A percentile compares a stretch with the other conserved stretches of the same genome.
Conservation (phyloP, 2,888 invertebrate genomes). For the Sarcophaga subvicina region DNA sequence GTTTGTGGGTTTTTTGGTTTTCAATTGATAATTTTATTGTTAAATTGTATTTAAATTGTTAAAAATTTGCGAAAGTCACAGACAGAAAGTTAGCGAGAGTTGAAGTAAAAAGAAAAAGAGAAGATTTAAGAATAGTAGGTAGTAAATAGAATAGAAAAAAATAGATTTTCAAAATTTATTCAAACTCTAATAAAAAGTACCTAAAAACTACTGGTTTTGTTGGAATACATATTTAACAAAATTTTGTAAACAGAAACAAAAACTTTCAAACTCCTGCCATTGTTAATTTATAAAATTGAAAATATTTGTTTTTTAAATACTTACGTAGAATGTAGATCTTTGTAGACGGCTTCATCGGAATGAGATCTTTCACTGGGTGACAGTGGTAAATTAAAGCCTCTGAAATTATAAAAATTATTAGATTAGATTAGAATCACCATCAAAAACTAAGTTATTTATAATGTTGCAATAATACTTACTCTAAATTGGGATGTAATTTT, state of each 20-base stretch:
- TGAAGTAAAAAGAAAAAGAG: slow-evolving; percentile 55
- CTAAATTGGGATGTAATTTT: slow-evolving; percentile 83
- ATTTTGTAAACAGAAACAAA: neutral
- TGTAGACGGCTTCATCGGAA: slow-evolving; percentile 93
- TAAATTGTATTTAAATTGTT: slow-evolving; percentile 18
- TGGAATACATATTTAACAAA: slow-evolving; percentile 8
- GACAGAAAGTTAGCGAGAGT: slow-evolving; percentile 45
- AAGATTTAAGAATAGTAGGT: slow-evolving; percentile 34
- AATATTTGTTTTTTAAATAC: slow-evolving; percentile 78
- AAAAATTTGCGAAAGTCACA: slow-evolving; percentile 44
- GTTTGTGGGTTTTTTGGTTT: slow-evolving; percentile 18
- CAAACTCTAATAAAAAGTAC: slow-evolving; percentile 17
- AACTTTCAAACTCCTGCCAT: slow-evolving; percentile 6
- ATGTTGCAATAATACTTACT: slow-evolving; percentile 84
- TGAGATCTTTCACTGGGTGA: slow-evolving; percentile 84
- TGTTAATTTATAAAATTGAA: slow-evolving; percentile 3
- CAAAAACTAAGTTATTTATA: neutral
- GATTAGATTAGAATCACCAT: neutral
- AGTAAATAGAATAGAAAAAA: slow-evolving; percentile 10
- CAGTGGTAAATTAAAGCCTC: slow-evolving; percentile 90
- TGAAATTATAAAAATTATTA: slow-evolving; percentile 78
- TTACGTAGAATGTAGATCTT: slow-evolving; percentile 91
- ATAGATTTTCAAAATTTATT: slow-evolving; percentile 10
- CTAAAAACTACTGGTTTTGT: slow-evolving; percentile 34
- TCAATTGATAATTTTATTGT: neutral